phyloP scores from a whole-genome alignment of 2,797 vertebrate species.

The Lepidocolaptes lacrymiger region DNA sequence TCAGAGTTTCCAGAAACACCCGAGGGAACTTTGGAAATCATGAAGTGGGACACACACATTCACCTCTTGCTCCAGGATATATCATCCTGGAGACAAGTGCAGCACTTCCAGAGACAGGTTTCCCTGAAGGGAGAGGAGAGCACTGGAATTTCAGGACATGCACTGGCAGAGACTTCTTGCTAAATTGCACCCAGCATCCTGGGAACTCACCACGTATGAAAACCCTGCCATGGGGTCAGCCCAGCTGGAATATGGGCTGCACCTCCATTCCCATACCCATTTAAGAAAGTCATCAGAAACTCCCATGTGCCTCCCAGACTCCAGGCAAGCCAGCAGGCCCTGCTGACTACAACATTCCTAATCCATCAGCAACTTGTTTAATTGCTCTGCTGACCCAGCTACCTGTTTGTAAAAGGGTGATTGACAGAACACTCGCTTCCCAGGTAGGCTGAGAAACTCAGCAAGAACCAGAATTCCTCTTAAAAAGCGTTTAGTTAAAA shows the following conservation, averaged over 20 bases:
- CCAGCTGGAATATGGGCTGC: neutral
- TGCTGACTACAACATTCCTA: neutral
- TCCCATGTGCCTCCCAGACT: neutral
- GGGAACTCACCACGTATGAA: accelerated
- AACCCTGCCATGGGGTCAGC: neutral
- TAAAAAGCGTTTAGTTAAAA: neutral
- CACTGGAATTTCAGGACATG: neutral
- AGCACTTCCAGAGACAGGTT: neutral
- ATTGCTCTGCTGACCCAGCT: neutral
- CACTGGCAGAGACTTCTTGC: neutral
- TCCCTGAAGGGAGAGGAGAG: neutral
- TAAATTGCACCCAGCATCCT: neutral
- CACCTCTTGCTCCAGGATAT: neutral
- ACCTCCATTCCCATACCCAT: neutral
- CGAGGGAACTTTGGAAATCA: neutral
- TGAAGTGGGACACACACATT: accelerated
- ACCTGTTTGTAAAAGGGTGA: neutral
- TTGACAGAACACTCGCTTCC: neutral
- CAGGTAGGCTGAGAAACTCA: neutral
- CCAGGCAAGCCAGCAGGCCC: neutral
- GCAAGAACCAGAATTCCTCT: neutral
- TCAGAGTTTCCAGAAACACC: neutral
- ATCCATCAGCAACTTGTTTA: neutral
- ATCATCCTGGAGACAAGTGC: neutral
- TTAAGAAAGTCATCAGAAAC: neutral